Evolutionary conservation across 23 tunicate species (phyloP).

Genomic region (Halocynthia roretzi): DNA sequence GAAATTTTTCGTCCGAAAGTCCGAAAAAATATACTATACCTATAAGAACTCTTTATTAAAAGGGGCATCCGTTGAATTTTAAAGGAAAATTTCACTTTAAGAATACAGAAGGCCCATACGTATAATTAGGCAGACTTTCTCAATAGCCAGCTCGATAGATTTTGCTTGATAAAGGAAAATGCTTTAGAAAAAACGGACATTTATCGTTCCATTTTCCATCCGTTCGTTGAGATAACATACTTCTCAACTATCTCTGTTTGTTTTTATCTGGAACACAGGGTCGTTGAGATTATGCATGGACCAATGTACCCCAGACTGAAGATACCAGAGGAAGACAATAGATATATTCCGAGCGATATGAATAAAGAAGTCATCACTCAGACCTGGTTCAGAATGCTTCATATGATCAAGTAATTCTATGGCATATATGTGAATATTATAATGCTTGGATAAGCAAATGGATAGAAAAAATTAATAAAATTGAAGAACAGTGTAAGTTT

Average conservation of each 20-base stretch:
- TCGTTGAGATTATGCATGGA: constrained; percentile 67
- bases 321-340: constrained; percentile 52
- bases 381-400: constrained; percentile 85
- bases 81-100: too few species aligned
- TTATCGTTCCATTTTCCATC: too few species aligned
- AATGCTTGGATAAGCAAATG: neutral
- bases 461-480: too few species aligned
- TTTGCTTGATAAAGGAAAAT: too few species aligned
- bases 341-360: constrained; percentile 56
- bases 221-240: neutral
- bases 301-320: constrained; percentile 53
- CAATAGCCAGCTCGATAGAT: neutral
- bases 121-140: neutral
- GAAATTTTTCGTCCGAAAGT: neutral
- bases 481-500: too few species aligned
- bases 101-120: too few species aligned
- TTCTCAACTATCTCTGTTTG: neutral
- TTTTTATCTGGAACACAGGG: constrained; percentile 16
- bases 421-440: neutral
- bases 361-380: constrained; percentile 61
- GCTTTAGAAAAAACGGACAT: too few species aligned
- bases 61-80: too few species aligned
- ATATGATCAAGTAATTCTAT: constrained; percentile 55
- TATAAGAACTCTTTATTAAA: too few species aligned
- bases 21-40: neutral